Evolutionary conservation across 2,797 vertebrate genomes (phyloP).

Genomic region (Muscicapa striata): DNA sequence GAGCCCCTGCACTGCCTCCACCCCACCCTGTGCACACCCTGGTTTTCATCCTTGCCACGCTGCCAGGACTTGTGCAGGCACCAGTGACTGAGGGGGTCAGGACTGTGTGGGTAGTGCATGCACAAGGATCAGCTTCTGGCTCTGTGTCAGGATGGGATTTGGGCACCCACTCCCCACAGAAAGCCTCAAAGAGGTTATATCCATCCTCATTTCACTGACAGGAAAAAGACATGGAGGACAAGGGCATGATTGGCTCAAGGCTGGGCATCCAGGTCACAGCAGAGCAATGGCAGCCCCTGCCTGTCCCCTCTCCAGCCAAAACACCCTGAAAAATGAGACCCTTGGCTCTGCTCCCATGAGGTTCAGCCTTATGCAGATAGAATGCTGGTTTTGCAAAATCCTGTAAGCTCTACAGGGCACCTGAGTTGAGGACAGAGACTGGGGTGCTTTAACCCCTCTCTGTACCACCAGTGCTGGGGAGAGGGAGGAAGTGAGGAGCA

Average conservation of each 20-base stretch:
- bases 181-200: not conserved
- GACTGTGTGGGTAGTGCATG: not conserved
- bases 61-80: not conserved
- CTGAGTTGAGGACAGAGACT: not conserved
- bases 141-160: not conserved
- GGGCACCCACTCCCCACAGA: not conserved
- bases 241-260: not conserved
- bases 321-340: not conserved
- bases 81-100: accelerated
- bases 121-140: not conserved
- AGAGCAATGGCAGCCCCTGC: accelerated
- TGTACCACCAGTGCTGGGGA: not conserved
- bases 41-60: not conserved
- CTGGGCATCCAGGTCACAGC: not conserved
- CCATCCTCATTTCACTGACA: not conserved
- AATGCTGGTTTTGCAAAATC: not conserved
- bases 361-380: not conserved
- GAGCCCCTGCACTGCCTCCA: accelerated
- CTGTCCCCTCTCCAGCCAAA: not conserved
- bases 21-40: not conserved
- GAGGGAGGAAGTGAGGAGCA: accelerated
- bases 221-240: not conserved
- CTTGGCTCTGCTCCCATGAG: not conserved
- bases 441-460: not conserved
- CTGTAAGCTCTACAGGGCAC: not conserved